Conservation (phyloP, 2,797 vertebrate species). For the Triplophysa yarkandensis region DNA sequence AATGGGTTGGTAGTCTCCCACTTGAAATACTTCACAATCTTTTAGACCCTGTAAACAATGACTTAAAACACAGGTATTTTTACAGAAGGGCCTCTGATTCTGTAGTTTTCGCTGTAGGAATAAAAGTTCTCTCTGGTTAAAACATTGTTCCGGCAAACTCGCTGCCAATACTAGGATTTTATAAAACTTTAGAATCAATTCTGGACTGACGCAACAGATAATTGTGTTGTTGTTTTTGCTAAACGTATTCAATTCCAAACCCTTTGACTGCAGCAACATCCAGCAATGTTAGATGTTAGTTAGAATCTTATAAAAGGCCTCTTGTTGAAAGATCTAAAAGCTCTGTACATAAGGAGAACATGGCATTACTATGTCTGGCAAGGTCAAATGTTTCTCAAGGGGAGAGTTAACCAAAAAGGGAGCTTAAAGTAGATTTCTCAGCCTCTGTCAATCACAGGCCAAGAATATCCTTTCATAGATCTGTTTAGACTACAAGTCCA, state of each 20-base stretch:
- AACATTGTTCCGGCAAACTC: background rate
- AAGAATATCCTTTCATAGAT: background rate
- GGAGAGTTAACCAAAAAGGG: constrained; percentile 42
- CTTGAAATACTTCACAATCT: background rate
- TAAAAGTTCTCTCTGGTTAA: background rate
- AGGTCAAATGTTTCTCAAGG: constrained; percentile 51
- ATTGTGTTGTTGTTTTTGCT: constrained; percentile 26
- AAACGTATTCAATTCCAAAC: constrained; percentile 22
- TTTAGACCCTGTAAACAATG: background rate
- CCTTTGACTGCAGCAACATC: constrained; percentile 24
- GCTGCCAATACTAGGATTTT: constrained; percentile 25
- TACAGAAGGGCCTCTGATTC: background rate
- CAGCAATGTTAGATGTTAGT: constrained; percentile 14
- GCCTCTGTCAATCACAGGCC: constrained; percentile 10
- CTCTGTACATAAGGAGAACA: constrained; percentile 42
- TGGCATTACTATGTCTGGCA: constrained; percentile 34
- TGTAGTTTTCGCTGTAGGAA: background rate
- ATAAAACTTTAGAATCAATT: constrained; percentile 6
- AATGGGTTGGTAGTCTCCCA: background rate
- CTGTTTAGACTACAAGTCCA: background rate
- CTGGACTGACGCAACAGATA: constrained; percentile 32
- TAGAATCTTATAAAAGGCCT: constrained; percentile 8
- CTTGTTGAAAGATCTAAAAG: constrained; percentile 43
- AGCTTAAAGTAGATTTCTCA: constrained; percentile 20
- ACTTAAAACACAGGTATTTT: background rate